phyloP scores from a whole-genome alignment of 2,797 vertebrate species.

The Poeciliopsis infans region DNA sequence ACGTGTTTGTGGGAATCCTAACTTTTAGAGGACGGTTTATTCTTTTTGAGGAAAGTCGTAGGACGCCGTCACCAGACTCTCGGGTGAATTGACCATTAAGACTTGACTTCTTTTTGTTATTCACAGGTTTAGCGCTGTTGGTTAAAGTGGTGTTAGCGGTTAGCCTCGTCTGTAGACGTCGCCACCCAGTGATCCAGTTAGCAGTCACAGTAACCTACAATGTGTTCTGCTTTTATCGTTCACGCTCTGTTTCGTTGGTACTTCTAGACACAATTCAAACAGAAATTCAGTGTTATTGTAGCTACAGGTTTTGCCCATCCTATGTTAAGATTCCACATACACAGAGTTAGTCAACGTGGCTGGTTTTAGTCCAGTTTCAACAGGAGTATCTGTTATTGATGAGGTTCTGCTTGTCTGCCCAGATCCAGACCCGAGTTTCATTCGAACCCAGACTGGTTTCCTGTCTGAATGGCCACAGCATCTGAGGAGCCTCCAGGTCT shows the following conservation, averaged over 20 bases:
- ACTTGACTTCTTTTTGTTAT: neutral
- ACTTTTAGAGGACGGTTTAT: neutral
- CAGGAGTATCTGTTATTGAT: conserved; percentile 3
- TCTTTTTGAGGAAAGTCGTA: neutral
- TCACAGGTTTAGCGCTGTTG: neutral
- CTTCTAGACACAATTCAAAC: no score
- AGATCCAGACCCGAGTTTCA: conserved; percentile 31
- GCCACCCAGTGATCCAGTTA: conserved; percentile 2
- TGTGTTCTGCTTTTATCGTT: neutral
- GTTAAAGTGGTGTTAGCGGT: neutral
- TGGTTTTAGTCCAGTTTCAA: conserved; percentile 40
- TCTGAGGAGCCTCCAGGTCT: conserved; percentile 72
- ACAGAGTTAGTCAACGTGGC: conserved; percentile 46
- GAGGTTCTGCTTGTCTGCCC: neutral
- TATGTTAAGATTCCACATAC: neutral
- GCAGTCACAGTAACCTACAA: neutral
- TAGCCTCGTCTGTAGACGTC: conserved; percentile 14
- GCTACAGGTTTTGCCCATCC: neutral
- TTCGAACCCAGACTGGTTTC: conserved; percentile 19
- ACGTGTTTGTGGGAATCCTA: conserved; percentile 40
- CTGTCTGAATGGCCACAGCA: conserved; percentile 81
- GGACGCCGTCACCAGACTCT: neutral
- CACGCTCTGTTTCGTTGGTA: neutral
- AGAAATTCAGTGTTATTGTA: neutral
- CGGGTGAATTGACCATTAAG: conserved; percentile 31